Evolutionary conservation across 2,113 vertebrate genomes (phyloP), one percentile per base, ranked within the genome.

Genomic region (Alaudala cheleensis): DNA sequence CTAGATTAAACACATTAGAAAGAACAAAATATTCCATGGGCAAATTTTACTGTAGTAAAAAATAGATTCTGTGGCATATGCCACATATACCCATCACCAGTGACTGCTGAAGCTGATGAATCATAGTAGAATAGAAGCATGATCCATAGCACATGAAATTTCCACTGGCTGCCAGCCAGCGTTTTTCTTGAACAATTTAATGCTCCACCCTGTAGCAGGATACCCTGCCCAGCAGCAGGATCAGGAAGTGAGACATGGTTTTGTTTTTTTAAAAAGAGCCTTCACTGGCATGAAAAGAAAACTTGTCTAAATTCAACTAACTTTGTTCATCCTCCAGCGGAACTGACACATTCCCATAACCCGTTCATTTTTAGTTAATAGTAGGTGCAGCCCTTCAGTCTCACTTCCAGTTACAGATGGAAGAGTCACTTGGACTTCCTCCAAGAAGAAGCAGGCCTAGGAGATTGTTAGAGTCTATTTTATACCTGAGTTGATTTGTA

Each of bases 191-290:
- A 92, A 94, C 89, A 95, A 95, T 97, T 97, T 95, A 95, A 93
- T 90, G 92, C 98, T 96, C 98, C 98, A 98, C 98, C 98, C 98
- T 97, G 87, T 86, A 94, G 97, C 98, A 98, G 98, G 98, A 98
- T 98, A 97, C 98, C 98, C 98, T 98, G 97, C 98, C 98, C 97
- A 97, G 89, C 62, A 29, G 95, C 88, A 95, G 77, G 23, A 92
- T 88, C 97, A 96, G 97, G 97, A 98, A 98, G 97, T 97, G 96
- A 98, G 96, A 96, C 97, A 96, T 93, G 86, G 93, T 76, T 97
- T 98, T 98, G 89, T 98, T 97, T 97, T 94, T 96, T 97, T 88
- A 96, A 49, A 93, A 94, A 70, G 81, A 97, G 74, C 90, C 96
- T 97, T 98, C 92, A 71, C 87, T 96, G 95, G 87, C 93, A 96